Evolutionary conservation across 2,113 vertebrate species (phyloP).

Genomic region (Montifringilla adamsi): DNA sequence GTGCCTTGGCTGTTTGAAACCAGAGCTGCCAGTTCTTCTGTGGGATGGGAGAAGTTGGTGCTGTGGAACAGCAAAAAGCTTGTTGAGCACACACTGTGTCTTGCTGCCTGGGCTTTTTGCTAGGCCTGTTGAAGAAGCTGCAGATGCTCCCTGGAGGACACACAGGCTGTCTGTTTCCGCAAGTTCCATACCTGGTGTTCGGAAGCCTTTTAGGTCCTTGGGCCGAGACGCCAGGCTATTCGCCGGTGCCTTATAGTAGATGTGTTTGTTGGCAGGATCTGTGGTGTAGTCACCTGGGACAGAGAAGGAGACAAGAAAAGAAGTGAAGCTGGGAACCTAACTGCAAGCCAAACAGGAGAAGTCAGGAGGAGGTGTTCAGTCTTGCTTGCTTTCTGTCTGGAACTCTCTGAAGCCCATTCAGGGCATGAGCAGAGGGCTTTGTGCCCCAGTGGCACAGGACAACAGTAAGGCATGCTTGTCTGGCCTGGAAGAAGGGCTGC

Average conservation of each 20-base stretch:
- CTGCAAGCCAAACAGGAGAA: not conserved
- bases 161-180: rapidly evolving
- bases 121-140: not conserved
- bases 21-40: not conserved
- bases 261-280: rapidly evolving
- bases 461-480: no score
- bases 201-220: rapidly evolving
- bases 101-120: not conserved
- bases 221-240: no score
- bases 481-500: not conserved
- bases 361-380: not conserved
- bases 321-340: no score
- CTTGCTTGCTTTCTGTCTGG: not conserved
- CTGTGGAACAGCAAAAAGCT: not conserved
- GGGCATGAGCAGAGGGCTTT: not conserved
- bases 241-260: rapidly evolving
- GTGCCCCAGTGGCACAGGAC: no score
- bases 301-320: not conserved
- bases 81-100: not conserved
- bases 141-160: not conserved
- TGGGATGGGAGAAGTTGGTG: not conserved
- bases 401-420: not conserved
- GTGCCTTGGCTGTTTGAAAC: rapidly evolving
- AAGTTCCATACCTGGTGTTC: not conserved
- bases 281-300: not conserved